phyloP scores from a whole-genome alignment of 2,113 vertebrate species.

The Dicrurus megarhynchus region DNA sequence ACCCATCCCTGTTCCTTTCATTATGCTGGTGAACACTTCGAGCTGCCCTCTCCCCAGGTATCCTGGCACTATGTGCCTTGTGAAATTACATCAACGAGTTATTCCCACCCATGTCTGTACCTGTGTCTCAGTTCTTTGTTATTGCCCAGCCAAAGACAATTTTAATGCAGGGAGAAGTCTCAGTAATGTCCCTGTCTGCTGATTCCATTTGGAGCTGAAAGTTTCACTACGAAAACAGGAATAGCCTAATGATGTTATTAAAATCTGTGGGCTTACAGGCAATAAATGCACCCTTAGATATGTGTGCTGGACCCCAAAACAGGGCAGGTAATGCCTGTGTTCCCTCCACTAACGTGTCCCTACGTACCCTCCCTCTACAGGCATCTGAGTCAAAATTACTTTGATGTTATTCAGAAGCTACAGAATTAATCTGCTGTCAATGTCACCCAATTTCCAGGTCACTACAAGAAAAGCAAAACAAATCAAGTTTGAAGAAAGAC shows the following conservation, averaged over 20 bases:
- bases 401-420: constrained; percentile 1
- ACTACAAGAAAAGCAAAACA: background rate
- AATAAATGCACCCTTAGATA: background rate
- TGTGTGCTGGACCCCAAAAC: background rate
- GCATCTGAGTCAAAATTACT: background rate
- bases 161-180: background rate
- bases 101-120: background rate
- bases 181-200: background rate
- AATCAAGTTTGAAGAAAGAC: constrained; percentile 3
- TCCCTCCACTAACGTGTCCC: background rate
- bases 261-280: background rate
- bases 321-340: background rate
- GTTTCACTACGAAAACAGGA: background rate
- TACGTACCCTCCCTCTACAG: background rate
- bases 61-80: background rate
- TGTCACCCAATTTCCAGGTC: background rate
- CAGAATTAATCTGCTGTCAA: constrained; percentile 6
- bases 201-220: background rate
- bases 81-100: background rate
- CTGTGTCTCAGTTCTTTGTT: background rate
- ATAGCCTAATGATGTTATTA: background rate
- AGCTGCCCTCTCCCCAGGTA: background rate
- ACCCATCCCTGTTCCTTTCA: background rate
- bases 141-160: background rate
- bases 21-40: background rate